phyloP scores from a whole-genome alignment of 2,888 invertebrate species.

The Empis stercorea region DNA sequence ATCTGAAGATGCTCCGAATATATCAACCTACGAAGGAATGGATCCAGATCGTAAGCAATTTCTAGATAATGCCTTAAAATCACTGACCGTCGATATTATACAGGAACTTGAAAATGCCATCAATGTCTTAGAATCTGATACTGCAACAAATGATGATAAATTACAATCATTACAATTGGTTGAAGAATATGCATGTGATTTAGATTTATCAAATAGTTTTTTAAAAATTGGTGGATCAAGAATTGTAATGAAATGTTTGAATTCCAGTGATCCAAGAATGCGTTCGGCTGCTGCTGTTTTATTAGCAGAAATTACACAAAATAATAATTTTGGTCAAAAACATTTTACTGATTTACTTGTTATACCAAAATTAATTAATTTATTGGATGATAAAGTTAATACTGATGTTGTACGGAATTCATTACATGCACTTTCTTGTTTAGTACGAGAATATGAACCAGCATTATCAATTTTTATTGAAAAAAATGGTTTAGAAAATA shows the following conservation, averaged over 20 bases:
- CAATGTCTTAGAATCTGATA: conserved; percentile 41
- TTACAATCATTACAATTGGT: conserved; percentile 54
- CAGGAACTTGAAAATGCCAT: conserved; percentile 52
- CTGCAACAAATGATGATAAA: conserved; percentile 41
- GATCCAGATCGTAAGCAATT: conserved; percentile 42
- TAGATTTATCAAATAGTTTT: conserved; percentile 75
- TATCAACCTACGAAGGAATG: conserved; percentile 41
- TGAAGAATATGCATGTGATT: conserved; percentile 54
- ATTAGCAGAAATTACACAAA: conserved; percentile 69
- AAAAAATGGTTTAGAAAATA: conserved; percentile 50
- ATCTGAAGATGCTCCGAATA: conserved; percentile 43
- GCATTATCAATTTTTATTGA: conserved; percentile 47
- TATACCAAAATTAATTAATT: conserved; percentile 46
- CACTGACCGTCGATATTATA: conserved; percentile 56
- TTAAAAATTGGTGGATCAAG: conserved; percentile 71
- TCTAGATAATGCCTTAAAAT: conserved; percentile 55
- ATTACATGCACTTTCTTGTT: conserved; percentile 68
- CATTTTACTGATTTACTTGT: conserved; percentile 52
- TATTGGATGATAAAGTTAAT: conserved; percentile 40
- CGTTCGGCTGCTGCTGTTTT: conserved; percentile 52
- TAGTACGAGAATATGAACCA: conserved; percentile 48
- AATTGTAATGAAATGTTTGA: conserved; percentile 54
- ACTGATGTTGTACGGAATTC: conserved; percentile 50
- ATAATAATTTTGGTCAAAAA: conserved; percentile 71
- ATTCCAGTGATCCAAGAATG: conserved; percentile 46